Percentiles rank a stretch among this genome's conserved stretches.
phyloP scores from a whole-genome alignment of 2,888 invertebrate species.

The Laspeyria flexula region DNA sequence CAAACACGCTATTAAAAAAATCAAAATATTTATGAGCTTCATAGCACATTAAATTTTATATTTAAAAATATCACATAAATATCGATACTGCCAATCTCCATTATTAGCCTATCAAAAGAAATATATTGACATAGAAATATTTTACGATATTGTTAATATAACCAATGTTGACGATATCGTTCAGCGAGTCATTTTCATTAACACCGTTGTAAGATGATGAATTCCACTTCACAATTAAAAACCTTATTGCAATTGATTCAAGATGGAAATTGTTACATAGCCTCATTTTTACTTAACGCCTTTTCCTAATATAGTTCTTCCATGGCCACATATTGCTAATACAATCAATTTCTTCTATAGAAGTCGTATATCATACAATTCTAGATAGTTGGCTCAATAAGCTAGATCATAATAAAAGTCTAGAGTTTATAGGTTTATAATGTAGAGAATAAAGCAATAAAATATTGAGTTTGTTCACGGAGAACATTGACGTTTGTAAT shows the following conservation, averaged over 20 bases:
- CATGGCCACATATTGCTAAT: slow-evolving; percentile 23
- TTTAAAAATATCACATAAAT: too few species aligned
- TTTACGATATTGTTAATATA: slow-evolving; percentile 24
- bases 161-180: slow-evolving; percentile 17
- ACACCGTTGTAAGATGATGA: too few species aligned
- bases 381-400: slow-evolving; percentile 22
- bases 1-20: too few species aligned
- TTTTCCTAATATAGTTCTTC: too few species aligned
- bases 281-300: too few species aligned
- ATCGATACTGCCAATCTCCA: too few species aligned
- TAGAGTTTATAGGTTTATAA: not conserved
- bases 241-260: too few species aligned
- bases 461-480: not conserved
- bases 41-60: too few species aligned
- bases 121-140: not conserved
- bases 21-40: too few species aligned
- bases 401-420: slow-evolving; percentile 19
- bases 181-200: slow-evolving; percentile 47
- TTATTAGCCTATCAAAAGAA: too few species aligned
- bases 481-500: not conserved
- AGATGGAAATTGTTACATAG: too few species aligned
- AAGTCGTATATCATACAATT: slow-evolving; percentile 37
- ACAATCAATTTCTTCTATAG: slow-evolving; percentile 17
- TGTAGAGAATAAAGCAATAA: not conserved
- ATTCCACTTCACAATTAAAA: too few species aligned